These are phyloP conservation scores for Condylostylus longicornis DNA, from an alignment of 1,140 invertebrate genomes.

Conservation along the genomic window DNA sequence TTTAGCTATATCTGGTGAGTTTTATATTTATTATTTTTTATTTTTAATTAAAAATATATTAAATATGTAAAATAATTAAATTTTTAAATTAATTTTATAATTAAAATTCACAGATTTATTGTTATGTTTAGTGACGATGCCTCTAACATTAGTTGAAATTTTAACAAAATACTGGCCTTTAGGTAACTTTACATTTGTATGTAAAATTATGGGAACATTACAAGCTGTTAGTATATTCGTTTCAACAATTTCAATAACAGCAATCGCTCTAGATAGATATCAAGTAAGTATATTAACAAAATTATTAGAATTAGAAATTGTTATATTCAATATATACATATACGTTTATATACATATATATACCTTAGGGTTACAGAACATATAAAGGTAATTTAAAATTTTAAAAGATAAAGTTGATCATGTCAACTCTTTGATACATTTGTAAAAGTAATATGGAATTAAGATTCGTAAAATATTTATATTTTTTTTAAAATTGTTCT, in stretches of 20 bases:
- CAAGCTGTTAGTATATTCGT: constrained; percentile 79
- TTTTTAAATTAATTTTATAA: constrained; percentile 5
- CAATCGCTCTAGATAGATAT: constrained; percentile 71
- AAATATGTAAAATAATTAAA: background rate
- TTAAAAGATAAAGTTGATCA: too few species aligned
- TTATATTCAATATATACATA: too few species aligned
- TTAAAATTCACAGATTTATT: constrained; percentile 43
- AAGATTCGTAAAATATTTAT: too few species aligned
- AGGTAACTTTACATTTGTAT: constrained; percentile 47
- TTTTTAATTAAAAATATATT: background rate
- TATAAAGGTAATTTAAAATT: too few species aligned
- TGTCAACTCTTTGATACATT: too few species aligned
- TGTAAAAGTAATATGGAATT: too few species aligned
- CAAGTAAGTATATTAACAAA: constrained; percentile 39
- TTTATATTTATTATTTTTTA: background rate
- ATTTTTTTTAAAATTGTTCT: too few species aligned
- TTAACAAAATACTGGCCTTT: constrained; percentile 60
- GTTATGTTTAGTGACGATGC: constrained; percentile 71
- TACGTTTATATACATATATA: too few species aligned
- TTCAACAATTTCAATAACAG: constrained; percentile 77
- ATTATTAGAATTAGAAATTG: too few species aligned
- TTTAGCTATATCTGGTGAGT: constrained; percentile 53
- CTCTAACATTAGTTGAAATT: constrained; percentile 68
- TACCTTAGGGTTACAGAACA: too few species aligned
- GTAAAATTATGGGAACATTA: constrained; percentile 64